Evolutionary conservation across 2,888 invertebrate species (phyloP), one percentile per base, ranked within the genome.

Genomic region (Beris chalybata): DNA sequence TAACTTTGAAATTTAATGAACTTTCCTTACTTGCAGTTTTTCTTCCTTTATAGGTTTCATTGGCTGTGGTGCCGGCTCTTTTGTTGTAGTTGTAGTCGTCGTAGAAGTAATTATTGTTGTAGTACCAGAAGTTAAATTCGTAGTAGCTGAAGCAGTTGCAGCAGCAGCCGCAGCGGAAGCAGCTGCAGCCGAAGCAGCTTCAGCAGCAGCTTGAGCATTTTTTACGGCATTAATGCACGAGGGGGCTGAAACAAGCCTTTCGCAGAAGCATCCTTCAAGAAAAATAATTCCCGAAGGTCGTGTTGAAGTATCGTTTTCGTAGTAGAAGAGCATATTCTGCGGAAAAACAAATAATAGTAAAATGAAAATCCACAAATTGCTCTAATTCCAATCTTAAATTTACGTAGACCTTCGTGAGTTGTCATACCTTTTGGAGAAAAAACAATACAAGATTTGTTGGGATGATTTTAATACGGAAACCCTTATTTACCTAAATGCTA

Each of bases 281-380:
- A 95, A 83, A 29, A 95, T 85, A 15, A 94, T 89, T 0, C 95
- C 95, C 0, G 91, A 91, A 0, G 94, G 94, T 43, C 90, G 83
- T 22, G 85, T 84, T 73, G 89, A 88, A 75, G 86, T 85, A 76
- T 95, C 94, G 61, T 88, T 90, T 76, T 95, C 95, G 81, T 92
- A 95, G 83, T 95, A 95, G 82, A 95, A 95, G 72, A 95, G 82
- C 74, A 95, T 82, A 81, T 95, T 95, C 91, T 95, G 86, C 45
- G 85, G 87, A 22, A 22, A 22, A 22, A 22, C 22, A 22, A 22
- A 3, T 2, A 22, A 22, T 22, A 22, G 22, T 3, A 22, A 22
- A 22, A 2, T 22, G 3, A 22, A 22, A 2, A 1, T 22, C 22
- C 22, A 22, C 22, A 22, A 22, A 22, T 22, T 22, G 22, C 22